Base-by-base conservation (phyloP, 2,888 invertebrate species). In the Pammene aurita region DNA sequence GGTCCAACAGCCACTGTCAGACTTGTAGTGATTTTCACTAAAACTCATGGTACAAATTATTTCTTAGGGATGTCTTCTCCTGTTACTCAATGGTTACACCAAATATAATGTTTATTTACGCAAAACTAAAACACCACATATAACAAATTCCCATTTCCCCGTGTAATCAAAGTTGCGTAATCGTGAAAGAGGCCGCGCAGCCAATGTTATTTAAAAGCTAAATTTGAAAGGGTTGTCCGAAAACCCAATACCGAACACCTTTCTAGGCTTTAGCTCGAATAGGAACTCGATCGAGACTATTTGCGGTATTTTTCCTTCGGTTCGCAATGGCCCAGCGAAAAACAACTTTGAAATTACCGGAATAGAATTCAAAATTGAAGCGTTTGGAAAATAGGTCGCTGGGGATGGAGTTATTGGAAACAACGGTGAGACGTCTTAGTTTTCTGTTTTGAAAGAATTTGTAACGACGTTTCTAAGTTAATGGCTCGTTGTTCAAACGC, bases 361-460 rank as follows among this genome's bases (percentile, higher is more conserved):
- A 18, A 13, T 38, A 68, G 14, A 52, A 35, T 46, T 26, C 42
- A 5, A 38, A 64, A 58, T 58, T 35, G 38, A 44, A 4, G 2
- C 13, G 0, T 9, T 5, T 7, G 6, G 13, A 9, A 68, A 68
- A 64, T 64, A 58, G 68, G 68, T 68, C 67, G 56, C 42, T 44
- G 42, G 18, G 48, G 63, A 68, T 58, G 68, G 57, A 68, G 57
- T 68, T 68, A 68, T 64, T 58, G 68, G 63, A 57, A 64, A 68
- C 68, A 68, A 63, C 68, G 68, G 42, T 18, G 68, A 42, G 57
- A 54, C 68, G 63, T 68, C 68, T 68, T 68, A 68, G 68, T 68
- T 68, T 56, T 68, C 68, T 68, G 67, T 68, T 68, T 68, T 63
- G 57, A 68, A 68, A 67, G 67, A 62, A 58, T 68, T 68, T 68